Percentiles rank a stretch among this genome's conserved stretches.
These are phyloP conservation scores for Genyomyrus donnyi DNA, from an alignment of 2,113 vertebrate genomes.

Conservation along the genomic window DNA sequence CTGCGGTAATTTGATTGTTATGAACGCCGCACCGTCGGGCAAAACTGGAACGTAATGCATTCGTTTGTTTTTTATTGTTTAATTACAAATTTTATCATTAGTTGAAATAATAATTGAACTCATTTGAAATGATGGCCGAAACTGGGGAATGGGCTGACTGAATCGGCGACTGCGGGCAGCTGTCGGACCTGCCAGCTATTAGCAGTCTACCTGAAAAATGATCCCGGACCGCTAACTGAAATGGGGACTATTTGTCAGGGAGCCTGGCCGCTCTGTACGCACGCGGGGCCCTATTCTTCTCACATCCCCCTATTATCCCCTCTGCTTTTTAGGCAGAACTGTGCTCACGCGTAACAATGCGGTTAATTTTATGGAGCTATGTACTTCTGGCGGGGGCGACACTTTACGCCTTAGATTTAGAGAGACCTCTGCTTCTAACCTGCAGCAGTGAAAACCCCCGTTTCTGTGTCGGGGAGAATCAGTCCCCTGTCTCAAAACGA, in stretches of 20 bases:
- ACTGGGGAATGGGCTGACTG: background rate
- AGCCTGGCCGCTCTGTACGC: background rate
- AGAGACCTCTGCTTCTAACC: background rate
- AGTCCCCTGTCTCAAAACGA: constrained; percentile 39
- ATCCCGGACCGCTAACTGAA: background rate
- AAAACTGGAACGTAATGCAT: background rate
- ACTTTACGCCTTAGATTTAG: background rate
- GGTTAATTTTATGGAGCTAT: background rate
- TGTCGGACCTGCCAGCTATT: background rate
- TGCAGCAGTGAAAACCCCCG: background rate
- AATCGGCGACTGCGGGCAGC: background rate
- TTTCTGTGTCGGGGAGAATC: background rate
- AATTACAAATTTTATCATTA: constrained; percentile 7
- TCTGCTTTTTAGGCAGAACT: background rate
- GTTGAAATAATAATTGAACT: background rate
- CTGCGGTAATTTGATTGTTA: background rate
- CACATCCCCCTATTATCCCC: background rate
- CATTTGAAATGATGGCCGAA: background rate
- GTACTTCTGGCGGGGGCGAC: background rate
- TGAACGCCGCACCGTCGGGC: background rate
- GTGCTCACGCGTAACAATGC: background rate
- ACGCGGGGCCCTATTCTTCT: background rate
- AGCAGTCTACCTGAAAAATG: background rate
- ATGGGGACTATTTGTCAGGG: background rate
- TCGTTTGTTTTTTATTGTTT: background rate